Evolutionary conservation across 2,888 invertebrate species (phyloP).

Genomic region (Macaria notata): DNA sequence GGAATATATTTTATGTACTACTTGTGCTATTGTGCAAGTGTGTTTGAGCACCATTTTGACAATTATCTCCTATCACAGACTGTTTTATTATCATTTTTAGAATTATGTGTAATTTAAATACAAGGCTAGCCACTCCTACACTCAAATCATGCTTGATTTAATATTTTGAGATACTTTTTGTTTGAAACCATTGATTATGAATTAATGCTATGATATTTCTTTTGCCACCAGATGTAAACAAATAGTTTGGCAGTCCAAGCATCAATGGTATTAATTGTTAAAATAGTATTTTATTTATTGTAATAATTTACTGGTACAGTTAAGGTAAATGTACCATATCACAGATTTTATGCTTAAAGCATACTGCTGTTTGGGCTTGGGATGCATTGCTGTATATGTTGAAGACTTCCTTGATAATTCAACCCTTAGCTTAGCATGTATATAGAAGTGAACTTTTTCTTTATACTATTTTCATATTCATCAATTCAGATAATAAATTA

Average conservation of each 20-base stretch:
- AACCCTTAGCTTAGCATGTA: no score
- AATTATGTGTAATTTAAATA: conserved; percentile 17
- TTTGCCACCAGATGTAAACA: conserved; percentile 28
- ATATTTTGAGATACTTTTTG: conserved; percentile 1
- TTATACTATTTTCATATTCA: no score
- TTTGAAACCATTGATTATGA: conserved; percentile 1
- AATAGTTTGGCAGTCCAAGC: conserved; percentile 22
- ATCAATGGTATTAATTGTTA: conserved; percentile 14
- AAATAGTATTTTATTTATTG: not conserved
- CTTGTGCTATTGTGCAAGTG: conserved; percentile 16
- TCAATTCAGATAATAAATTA: no score
- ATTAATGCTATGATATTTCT: conserved; percentile 20
- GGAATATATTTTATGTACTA: conserved; percentile 4
- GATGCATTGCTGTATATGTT: no score
- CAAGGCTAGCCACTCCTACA: conserved; percentile 17
- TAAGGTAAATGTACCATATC: no score
- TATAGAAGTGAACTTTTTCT: no score
- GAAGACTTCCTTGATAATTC: no score
- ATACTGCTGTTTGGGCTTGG: no score
- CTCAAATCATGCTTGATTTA: conserved; percentile 14
- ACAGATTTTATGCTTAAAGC: no score
- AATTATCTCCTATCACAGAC: conserved; percentile 13
- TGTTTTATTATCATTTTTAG: conserved; percentile 18
- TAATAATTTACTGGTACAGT: not conserved
- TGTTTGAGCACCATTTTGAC: conserved; percentile 20